These are phyloP conservation scores for Aurelia aurita DNA, from an alignment of 30 jellyfish, hydroid and myxozoan species.

Conservation along the genomic window DNA sequence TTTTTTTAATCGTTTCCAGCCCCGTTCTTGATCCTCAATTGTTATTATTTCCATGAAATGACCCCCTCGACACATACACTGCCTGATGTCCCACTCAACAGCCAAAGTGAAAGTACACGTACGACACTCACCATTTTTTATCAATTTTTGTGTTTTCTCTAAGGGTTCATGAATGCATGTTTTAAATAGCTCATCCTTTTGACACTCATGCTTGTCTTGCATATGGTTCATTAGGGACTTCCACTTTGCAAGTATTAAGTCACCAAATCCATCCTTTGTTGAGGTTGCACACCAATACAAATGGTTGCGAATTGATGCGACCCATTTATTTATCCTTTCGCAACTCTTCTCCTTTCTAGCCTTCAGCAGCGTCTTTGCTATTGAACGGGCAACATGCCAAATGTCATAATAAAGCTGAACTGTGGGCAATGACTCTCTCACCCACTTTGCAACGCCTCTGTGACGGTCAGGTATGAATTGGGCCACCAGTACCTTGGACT, in stretches of 20 bases:
- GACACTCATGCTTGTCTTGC: constrained; percentile 16
- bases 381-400: constrained; percentile 51
- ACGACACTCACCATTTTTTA: constrained; percentile 3
- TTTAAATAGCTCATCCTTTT: background rate
- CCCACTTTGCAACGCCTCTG: constrained; percentile 34
- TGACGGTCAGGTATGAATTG: constrained; percentile 30
- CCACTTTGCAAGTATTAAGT: constrained; percentile 11
- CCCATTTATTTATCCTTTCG: constrained; percentile 6
- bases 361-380: constrained; percentile 16
- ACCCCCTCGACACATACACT: no score
- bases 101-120: no score
- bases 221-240: constrained; percentile 2
- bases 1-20: no score
- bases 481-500: constrained; percentile 10
- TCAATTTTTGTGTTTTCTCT: constrained; percentile 6
- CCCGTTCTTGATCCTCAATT: no score
- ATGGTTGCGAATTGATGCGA: constrained; percentile 19
- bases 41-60: no score
- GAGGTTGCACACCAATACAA: constrained; percentile 33
- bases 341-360: constrained; percentile 8
- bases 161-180: constrained; percentile 6
- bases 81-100: no score
- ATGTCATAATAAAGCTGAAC: constrained; percentile 29
- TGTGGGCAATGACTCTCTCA: background rate
- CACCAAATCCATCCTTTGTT: constrained; percentile 14